These are phyloP conservation scores for Gymnobelideus leadbeateri DNA, from an alignment of 2,113 vertebrate species.

Conservation along the genomic window DNA sequence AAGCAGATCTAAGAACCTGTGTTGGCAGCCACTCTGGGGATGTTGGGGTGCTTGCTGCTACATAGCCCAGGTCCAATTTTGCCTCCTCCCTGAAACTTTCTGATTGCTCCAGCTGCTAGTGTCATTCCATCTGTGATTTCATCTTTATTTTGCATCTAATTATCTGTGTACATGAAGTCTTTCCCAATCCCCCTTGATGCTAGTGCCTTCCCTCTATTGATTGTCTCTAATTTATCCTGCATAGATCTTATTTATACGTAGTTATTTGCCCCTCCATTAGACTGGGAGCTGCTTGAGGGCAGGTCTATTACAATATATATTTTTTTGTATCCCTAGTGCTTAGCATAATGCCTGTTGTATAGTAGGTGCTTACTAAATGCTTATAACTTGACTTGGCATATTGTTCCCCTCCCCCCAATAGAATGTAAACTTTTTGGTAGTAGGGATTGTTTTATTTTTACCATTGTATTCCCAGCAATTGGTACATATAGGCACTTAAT, in stretches of 20 bases:
- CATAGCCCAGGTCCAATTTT: no score
- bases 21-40: no score
- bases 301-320: not conserved
- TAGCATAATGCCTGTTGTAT: not conserved
- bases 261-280: not conserved
- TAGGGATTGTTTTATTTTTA: not conserved
- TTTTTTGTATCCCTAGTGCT: not conserved
- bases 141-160: not conserved
- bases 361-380: not conserved
- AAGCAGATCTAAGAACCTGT: no score
- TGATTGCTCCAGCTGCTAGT: not conserved
- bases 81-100: not conserved
- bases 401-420: not conserved
- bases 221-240: not conserved
- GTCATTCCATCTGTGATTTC: not conserved
- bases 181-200: not conserved
- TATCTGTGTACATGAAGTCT: not conserved
- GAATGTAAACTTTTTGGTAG: not conserved
- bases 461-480: not conserved
- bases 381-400: not conserved
- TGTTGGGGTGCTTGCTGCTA: no score
- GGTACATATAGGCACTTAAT: not conserved
- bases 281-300: not conserved
- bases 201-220: not conserved
- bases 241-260: not conserved